Evolutionary conservation across 2,888 invertebrate genomes (phyloP).

Genomic region (Nomada lathburiana): DNA sequence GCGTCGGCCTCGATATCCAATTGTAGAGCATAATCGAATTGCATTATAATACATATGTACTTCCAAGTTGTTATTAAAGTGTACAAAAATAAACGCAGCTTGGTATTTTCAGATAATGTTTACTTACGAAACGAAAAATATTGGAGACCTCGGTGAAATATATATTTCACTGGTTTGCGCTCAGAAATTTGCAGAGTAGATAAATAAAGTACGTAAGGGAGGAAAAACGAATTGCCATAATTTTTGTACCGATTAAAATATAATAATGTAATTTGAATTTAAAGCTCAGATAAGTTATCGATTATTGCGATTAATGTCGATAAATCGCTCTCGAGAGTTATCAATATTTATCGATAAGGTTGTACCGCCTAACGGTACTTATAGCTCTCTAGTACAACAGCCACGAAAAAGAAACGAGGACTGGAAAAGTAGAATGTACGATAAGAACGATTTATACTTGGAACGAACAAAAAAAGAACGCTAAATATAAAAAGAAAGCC

Average conservation of each 20-base stretch:
- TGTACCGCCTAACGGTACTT: constrained; percentile 5
- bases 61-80: neutral
- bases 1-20: neutral
- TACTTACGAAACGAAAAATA: neutral
- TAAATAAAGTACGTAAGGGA: neutral
- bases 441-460: neutral
- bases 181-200: neutral
- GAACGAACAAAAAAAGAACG: neutral
- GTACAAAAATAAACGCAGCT: neutral
- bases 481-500: neutral
- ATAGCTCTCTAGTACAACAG: neutral
- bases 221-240: neutral
- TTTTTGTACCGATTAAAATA: no score
- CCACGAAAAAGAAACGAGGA: neutral
- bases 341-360: constrained; percentile 12
- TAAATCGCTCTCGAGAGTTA: neutral
- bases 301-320: neutral
- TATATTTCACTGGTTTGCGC: no score
- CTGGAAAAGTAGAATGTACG: neutral
- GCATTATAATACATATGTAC: neutral
- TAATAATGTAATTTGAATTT: neutral
- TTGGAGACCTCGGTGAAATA: no score
- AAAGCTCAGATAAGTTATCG: neutral
- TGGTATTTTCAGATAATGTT: neutral
- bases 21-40: neutral